Evolutionary conservation across 2,888 invertebrate species (phyloP).

Genomic region (Tortricodes alternella): DNA sequence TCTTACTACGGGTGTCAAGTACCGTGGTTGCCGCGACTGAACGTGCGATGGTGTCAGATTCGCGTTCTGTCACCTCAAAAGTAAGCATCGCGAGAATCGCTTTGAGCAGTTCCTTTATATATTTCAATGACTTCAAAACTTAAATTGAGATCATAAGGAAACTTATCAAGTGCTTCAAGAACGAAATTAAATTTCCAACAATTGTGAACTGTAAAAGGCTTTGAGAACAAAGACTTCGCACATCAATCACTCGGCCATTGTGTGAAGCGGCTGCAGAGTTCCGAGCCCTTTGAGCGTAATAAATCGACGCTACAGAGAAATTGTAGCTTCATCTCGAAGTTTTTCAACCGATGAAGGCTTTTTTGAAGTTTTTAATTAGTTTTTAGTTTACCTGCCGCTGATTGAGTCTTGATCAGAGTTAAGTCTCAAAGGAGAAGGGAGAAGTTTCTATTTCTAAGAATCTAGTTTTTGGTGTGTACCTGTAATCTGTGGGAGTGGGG

Average conservation of each 20-base stretch:
- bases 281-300: conserved; percentile 31
- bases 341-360: conserved; percentile 9
- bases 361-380: conserved; percentile 27
- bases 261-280: conserved; percentile 17
- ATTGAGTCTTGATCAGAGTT: conserved; percentile 16
- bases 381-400: conserved; percentile 16
- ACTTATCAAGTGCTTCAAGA: conserved; percentile 22
- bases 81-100: too few species aligned
- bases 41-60: too few species aligned
- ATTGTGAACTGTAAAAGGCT: conserved; percentile 28
- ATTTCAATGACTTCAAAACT: not conserved
- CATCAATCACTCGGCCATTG: conserved; percentile 28
- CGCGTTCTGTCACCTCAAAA: too few species aligned
- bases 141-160: conserved; percentile 1
- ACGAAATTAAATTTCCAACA: conserved; percentile 29
- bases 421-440: not conserved
- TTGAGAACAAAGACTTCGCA: conserved; percentile 14
- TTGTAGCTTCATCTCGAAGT: conserved; percentile 27
- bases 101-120: too few species aligned
- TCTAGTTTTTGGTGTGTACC: too few species aligned
- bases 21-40: too few species aligned
- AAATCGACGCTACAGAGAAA: conserved; percentile 32
- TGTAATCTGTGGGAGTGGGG: too few species aligned
- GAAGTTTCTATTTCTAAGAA: too few species aligned
- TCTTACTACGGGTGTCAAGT: too few species aligned